A percentile compares a stretch with the other conserved stretches of the same genome.
Conservation (phyloP, 1,140 invertebrate species). For the Drosophila kohkoa region DNA sequence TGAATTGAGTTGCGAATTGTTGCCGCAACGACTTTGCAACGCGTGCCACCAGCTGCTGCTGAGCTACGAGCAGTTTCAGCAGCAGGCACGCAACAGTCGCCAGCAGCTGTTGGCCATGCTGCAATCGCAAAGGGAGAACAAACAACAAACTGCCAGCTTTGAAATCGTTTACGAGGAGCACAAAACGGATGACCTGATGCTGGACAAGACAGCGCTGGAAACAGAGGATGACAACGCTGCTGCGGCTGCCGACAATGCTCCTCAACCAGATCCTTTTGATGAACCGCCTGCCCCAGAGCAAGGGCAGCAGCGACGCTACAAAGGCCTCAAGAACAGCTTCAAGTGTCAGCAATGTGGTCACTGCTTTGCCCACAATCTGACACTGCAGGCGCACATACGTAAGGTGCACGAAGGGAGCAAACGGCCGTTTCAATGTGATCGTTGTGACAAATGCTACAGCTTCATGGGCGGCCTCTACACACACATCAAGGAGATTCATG, state of each 20-base stretch:
- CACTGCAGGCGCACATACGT: slow-evolving; percentile 70
- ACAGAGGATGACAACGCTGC: too few species aligned
- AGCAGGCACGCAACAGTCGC: slow-evolving; percentile 38
- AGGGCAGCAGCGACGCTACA: slow-evolving; percentile 3
- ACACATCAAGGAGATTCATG: slow-evolving; percentile 76
- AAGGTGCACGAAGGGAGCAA: slow-evolving; percentile 77
- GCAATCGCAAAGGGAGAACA: background rate
- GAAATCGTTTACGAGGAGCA: slow-evolving; percentile 56
- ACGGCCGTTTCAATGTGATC: slow-evolving; percentile 71
- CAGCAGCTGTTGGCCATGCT: slow-evolving; percentile 42
- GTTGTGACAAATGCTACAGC: slow-evolving; percentile 77
- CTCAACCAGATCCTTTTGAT: slow-evolving; percentile 62
- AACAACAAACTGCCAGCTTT: slow-evolving; percentile 32
- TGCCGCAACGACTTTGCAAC: slow-evolving; percentile 50
- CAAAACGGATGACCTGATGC: too few species aligned
- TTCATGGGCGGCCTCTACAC: slow-evolving; percentile 81
- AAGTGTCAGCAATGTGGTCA: slow-evolving; percentile 70
- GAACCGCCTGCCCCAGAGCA: background rate
- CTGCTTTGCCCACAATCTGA: slow-evolving; percentile 71
- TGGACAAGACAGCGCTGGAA: too few species aligned
- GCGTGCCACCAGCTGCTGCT: slow-evolving; percentile 39
- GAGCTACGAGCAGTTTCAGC: slow-evolving; percentile 47
- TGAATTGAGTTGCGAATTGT: slow-evolving; percentile 10
- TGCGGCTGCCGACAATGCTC: slow-evolving; percentile 2
- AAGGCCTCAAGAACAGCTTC: slow-evolving; percentile 56